Conservation (phyloP, 2,113 vertebrate genomes). For the Ammodytes marinus region DNA sequence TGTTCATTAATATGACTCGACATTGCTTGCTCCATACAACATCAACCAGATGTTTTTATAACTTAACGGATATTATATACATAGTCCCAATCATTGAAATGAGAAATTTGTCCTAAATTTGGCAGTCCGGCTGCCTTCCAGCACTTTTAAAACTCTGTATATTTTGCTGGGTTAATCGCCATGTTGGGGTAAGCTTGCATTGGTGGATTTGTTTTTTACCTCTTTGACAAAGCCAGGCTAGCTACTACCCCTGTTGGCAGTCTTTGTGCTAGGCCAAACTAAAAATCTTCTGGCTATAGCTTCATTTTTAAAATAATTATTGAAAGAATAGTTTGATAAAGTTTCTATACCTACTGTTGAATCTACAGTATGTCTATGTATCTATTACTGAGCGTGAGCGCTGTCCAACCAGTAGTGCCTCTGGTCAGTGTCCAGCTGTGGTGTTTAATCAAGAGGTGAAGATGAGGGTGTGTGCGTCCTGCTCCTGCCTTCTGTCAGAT, state of each 20-base stretch:
- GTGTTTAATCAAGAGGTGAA: conserved; percentile 23
- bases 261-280: background rate
- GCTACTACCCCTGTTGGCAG: background rate
- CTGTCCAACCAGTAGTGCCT: background rate
- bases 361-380: background rate
- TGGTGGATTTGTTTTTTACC: background rate
- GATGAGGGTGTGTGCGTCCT: conserved; percentile 23
- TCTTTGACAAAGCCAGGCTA: background rate
- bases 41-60: no score
- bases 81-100: no score
- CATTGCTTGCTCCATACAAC: no score
- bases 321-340: no score
- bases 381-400: background rate
- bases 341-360: background rate
- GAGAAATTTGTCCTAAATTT: no score
- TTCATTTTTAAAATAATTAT: background rate
- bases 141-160: background rate
- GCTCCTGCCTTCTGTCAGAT: conserved; percentile 40
- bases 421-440: conserved; percentile 27
- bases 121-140: background rate
- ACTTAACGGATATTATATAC: no score
- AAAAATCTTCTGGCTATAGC: background rate
- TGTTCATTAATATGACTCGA: no score
- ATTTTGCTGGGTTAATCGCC: background rate
- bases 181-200: no score